Base-by-base conservation (phyloP, 2,113 vertebrate species). In the Nannospalax galili region DNA sequence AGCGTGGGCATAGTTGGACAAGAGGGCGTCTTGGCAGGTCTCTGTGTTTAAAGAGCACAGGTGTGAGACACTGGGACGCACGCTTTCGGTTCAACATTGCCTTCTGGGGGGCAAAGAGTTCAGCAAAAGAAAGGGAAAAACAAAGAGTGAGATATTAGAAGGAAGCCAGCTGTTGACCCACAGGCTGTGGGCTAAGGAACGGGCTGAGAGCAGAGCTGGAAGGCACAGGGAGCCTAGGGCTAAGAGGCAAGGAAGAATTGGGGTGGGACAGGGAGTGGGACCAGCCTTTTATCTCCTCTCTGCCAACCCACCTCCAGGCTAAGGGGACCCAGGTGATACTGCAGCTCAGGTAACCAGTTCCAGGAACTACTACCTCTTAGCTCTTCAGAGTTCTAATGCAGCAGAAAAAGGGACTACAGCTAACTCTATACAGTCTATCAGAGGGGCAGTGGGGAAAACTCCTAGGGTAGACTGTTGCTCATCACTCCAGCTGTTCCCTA, bases 1-100 rank as follows among this genome's bases (percentile, higher is more conserved):
- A 62, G 98, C 98, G 96, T 98, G 97, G 95, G 98, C 97, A 97
- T 98, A 98, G 87, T 97, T 98, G 98, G 98, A 97, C 90, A 98
- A 97, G 94, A 98, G 97, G 96, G 96, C 97, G 4, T 98, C 98
- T 97, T 98, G 98, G 98, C 98, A 98, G 97, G 97, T 98, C 97
- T 98, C 98, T 98, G 98, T 90, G 97, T 98, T 96, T 86, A 97
- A 98, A 98, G 96, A 96, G 98, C 87, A 98, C 56, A 97, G 96
- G 95, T 9, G 89, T 97, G 95, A 97, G 92, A 95, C 0, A 6
- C 94, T 11, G 0, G 97, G 72, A 97, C 30, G 17, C 95, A 32
- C 88, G 3, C 95, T 86, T 92, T 94, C 88, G 64, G 92, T 84
- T 93, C 97, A 96, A 91, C 97, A 93, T 84, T 95, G 95, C 97